A percentile compares a stretch with the other conserved stretches of the same genome.
phyloP scores from a whole-genome alignment of 2,888 invertebrate species.

The Hypomecis atomaria region DNA sequence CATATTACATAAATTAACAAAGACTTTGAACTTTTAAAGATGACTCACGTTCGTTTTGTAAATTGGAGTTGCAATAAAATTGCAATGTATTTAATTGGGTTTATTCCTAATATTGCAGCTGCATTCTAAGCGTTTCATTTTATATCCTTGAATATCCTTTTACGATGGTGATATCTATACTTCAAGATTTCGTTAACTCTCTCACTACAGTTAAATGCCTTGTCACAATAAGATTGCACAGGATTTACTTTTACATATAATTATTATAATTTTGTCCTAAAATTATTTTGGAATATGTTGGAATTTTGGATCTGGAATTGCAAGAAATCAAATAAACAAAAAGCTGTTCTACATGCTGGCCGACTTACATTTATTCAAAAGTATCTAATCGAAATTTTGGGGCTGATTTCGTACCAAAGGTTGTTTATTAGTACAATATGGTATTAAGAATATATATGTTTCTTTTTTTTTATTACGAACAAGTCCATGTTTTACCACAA shows the following conservation, averaged over 20 bases:
- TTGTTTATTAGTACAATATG: too few relatives aligned
- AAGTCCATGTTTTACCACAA: too few relatives aligned
- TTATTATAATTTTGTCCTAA: too few relatives aligned
- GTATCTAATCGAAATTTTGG: too few relatives aligned
- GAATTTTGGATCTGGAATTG: too few relatives aligned
- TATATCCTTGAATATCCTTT: conserved; percentile 25
- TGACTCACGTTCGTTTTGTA: conserved; percentile 7
- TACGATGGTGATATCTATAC: conserved; percentile 15
- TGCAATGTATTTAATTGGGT: neutral
- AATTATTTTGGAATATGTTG: too few relatives aligned
- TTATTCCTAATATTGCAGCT: conserved; percentile 19
- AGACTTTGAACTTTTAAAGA: neutral
- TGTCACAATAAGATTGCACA: neutral
- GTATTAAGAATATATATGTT: too few relatives aligned
- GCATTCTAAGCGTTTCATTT: conserved; percentile 9
- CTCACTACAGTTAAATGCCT: conserved; percentile 14
- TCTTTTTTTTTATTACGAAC: too few relatives aligned
- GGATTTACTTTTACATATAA: neutral
- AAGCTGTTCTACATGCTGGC: too few relatives aligned
- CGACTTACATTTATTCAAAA: too few relatives aligned
- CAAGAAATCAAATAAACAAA: too few relatives aligned
- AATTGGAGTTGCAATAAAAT: conserved; percentile 1
- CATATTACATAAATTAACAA: neutral
- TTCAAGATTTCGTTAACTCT: conserved; percentile 20
- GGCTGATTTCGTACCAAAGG: too few relatives aligned